phyloP scores from a whole-genome alignment of 1,140 invertebrate genomes.

The Parasteatoda tepidariorum region DNA sequence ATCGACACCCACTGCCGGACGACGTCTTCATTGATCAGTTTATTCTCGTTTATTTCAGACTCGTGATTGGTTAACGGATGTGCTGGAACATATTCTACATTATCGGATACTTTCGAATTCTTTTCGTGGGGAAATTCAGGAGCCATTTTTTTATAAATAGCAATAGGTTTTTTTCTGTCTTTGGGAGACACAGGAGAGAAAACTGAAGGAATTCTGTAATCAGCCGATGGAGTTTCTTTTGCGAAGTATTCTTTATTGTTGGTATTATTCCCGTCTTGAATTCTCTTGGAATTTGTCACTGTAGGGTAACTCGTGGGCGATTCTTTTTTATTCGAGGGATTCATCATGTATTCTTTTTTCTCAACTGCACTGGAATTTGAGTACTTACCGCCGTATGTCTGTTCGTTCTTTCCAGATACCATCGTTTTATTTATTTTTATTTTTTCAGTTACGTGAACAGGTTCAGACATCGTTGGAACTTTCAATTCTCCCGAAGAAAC shows the following conservation, averaged over 20 bases:
- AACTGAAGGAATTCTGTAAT: background rate
- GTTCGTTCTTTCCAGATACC: no score
- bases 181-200: background rate
- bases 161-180: background rate
- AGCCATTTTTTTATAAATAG: background rate
- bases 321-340: no score
- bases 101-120: background rate
- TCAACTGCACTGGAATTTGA: no score
- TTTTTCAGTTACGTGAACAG: no score
- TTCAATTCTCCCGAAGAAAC: background rate
- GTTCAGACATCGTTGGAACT: background rate
- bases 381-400: no score
- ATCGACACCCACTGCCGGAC: slow-evolving; percentile 11
- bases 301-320: no score
- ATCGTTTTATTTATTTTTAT: background rate
- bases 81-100: background rate
- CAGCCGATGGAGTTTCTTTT: background rate
- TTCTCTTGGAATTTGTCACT: no score
- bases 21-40: slow-evolving; percentile 18
- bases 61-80: background rate
- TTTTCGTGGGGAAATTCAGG: background rate
- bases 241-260: background rate
- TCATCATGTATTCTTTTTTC: no score
- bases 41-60: slow-evolving; percentile 12
- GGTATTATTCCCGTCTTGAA: background rate